phyloP scores from a whole-genome alignment of 2,888 invertebrate species.

The Athripsodes cinereus region DNA sequence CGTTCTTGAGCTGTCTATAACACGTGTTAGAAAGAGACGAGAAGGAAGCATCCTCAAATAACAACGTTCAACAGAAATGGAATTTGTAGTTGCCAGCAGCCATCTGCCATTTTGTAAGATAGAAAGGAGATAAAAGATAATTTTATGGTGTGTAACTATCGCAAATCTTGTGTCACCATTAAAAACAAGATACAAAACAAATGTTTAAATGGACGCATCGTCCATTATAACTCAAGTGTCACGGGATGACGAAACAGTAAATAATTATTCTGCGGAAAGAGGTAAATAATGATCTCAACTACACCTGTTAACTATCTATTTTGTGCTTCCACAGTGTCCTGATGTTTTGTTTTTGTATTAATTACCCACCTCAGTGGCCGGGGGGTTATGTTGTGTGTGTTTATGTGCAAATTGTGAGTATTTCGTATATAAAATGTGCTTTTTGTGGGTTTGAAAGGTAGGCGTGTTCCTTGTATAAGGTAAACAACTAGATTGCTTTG shows the following conservation, averaged over 20 bases:
- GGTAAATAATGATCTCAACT: slow-evolving; percentile 52
- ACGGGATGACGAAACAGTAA: slow-evolving; percentile 94
- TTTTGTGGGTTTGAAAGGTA: slow-evolving; percentile 21
- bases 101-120: slow-evolving; percentile 52
- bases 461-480: slow-evolving; percentile 24
- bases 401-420: neutral
- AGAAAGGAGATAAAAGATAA: slow-evolving; percentile 54
- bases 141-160: slow-evolving; percentile 52
- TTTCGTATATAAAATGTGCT: slow-evolving; percentile 4
- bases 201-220: slow-evolving; percentile 89
- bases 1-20: neutral
- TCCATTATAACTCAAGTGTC: slow-evolving; percentile 98
- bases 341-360: slow-evolving; percentile 1
- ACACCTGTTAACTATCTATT: slow-evolving; percentile 26
- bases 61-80: slow-evolving; percentile 11
- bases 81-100: slow-evolving; percentile 46
- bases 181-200: slow-evolving; percentile 49
- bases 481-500: slow-evolving; percentile 22
- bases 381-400: neutral
- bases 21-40: neutral
- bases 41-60: neutral
- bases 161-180: slow-evolving; percentile 48
- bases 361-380: neutral
- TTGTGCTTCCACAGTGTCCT: slow-evolving; percentile 5
- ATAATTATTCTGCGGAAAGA: slow-evolving; percentile 88